Base-by-base conservation (phyloP, 2,113 vertebrate genomes). In the Vidua chalybeata region DNA sequence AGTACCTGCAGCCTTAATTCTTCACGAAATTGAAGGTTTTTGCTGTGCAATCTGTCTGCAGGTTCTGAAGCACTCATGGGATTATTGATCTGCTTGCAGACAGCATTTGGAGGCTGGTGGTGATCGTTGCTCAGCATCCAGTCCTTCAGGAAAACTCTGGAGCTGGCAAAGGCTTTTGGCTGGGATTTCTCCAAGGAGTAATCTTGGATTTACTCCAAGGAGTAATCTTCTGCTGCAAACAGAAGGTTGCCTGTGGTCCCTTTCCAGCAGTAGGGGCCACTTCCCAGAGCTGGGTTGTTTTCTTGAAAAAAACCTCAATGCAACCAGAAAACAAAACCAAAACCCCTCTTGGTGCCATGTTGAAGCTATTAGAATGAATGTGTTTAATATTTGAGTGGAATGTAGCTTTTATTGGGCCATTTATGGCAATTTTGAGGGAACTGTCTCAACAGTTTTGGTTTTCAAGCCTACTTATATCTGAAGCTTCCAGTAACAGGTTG, bases 81-180 rank as follows among this genome's bases (percentile, higher is more conserved):
- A 4, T 28, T 39, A 27, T 4, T 58, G 69, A 63, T 35, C 80
- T 37, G 61, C 63, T 39, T 46, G 45, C 33, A 26, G 59, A 13
- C 22, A 17, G 55, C 52, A 15, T 90, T 84, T 90, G 49, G 72
- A 82, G 41, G 30, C 8, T 52, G 78, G 23, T 52, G 68, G 23
- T 81, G 86, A 68, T 61, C 59, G 67, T 18, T 93, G 55, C 64
- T 80, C 75, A 86, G 92, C 88, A 62, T 73, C 71, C 24, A 33
- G 17, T n/a, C 63, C 31, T 92, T 56, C 54, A 11, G 7, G 21
- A 56, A 71, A 7, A 3, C 39, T 26, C 54, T 39, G 45, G 33
- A 51, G 18, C 2, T 84, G 73, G 30, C 30, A 28, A 39, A 75
- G 45, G 27, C 23, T 83, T 68, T 74, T 37, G 17, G 6, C 20